A percentile compares a stretch with the other conserved stretches of the same genome.
Conservation (phyloP, 1,140 invertebrate species). For the Bombus soroeensis region DNA sequence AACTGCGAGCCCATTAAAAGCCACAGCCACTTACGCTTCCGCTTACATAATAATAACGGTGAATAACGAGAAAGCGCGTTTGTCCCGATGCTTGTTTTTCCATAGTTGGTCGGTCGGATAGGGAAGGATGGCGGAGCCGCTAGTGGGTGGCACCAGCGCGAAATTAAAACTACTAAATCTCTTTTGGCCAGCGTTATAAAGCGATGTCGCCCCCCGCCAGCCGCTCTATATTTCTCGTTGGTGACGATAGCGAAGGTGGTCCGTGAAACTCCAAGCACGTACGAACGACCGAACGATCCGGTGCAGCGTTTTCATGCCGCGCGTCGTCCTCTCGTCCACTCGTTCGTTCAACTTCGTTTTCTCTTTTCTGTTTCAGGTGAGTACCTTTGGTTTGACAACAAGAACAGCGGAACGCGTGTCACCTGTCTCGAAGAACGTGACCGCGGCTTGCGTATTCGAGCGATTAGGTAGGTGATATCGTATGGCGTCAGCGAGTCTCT, state of each 20-base stretch:
- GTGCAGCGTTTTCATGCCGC: too few relatives aligned
- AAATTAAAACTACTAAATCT: constrained; percentile 65
- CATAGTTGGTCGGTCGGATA: background rate
- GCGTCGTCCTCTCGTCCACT: too few relatives aligned
- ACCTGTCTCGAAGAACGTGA: background rate
- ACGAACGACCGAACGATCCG: too few relatives aligned
- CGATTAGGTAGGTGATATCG: constrained; percentile 46
- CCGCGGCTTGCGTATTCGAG: background rate
- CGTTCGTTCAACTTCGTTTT: background rate
- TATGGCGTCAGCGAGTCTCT: too few relatives aligned
- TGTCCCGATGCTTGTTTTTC: constrained; percentile 58
- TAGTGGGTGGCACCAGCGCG: constrained; percentile 23
- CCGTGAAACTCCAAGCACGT: too few relatives aligned
- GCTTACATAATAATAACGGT: constrained; percentile 49
- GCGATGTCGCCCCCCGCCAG: background rate
- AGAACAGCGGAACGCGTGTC: background rate
- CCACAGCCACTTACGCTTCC: constrained; percentile 27
- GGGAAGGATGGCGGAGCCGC: too few relatives aligned
- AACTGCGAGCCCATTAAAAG: constrained; percentile 59
- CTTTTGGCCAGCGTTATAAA: constrained; percentile 56
- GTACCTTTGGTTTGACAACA: background rate
- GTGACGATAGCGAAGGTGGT: constrained; percentile 24
- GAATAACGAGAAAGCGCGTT: constrained; percentile 60
- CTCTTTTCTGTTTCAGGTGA: constrained; percentile 64
- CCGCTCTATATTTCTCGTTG: constrained; percentile 31